Base-by-base conservation (phyloP, 2,113 vertebrate genomes). In the Columba livia region DNA sequence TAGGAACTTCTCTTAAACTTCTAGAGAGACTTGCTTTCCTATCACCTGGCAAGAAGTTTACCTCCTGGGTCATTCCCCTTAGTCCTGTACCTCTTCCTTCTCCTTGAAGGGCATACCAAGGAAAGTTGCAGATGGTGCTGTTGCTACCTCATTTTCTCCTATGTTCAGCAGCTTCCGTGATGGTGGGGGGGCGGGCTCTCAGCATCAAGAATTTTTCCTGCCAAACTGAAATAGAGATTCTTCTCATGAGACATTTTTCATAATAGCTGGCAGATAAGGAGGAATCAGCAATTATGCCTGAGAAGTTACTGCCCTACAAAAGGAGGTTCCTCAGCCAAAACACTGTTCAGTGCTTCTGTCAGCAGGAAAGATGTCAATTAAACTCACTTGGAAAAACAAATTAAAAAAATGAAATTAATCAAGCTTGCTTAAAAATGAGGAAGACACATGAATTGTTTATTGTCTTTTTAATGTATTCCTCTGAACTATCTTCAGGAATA, bases 401-500 rank as follows among this genome's bases (percentile, higher is more conserved):
- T 58, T 44, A 29, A 36, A 64, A 77, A 34, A 38, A n/a, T 32
- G 12, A 73, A 66, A 73, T 7, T 12, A 12, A 28, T 72, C 23
- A 58, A 57, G 5, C 8, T 44, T 67, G 12, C 3, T 87, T 78
- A 64, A 72, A 83, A 88, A 56, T 40, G 12, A 48, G 53, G 29
- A 92, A 62, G 48, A 57, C 5, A 5, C 7, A 1, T n/a, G 0
- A 51, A 29, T 89, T 90, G 14, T 56, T 79, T 88, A 31, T 40
- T 80, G 53, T 58, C 11, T 78, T 90, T 75, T 83, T 62, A 94
- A 92, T 85, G 5, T 75, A 78, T 95, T 74, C 96, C 58, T 97
- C 61, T 85, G 38, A 69, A 93, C 94, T 90, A 28, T 85, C 93
- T 96, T 78, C 93, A 99, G 99, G 98, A 99, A 99, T 98, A 99